phyloP scores from a whole-genome alignment of 2,797 vertebrate genomes.

The Columba guinea region DNA sequence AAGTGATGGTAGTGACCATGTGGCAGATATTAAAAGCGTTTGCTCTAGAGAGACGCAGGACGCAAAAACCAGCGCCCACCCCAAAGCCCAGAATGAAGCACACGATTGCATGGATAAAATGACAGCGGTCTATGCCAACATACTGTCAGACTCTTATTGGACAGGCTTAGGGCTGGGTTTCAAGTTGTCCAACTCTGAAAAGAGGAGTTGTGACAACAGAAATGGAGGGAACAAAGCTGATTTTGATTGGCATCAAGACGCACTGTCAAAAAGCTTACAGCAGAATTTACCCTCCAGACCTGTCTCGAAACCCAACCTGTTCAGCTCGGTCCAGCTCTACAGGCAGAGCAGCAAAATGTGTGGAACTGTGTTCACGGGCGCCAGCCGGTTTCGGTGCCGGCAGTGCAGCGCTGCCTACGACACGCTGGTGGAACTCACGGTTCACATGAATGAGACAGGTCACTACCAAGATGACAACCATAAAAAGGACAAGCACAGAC shows the following conservation, averaged over 20 bases:
- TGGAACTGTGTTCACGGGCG: slow-evolving; percentile 92
- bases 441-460: slow-evolving; percentile 98
- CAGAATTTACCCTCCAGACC: slow-evolving; percentile 91
- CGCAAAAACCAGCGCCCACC: slow-evolving; percentile 73
- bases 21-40: slow-evolving; percentile 90
- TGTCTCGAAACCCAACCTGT: slow-evolving; percentile 93
- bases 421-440: slow-evolving; percentile 94
- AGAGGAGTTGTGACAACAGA: slow-evolving; percentile 90
- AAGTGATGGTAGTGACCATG: slow-evolving; percentile 92
- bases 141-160: slow-evolving; percentile 98
- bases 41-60: slow-evolving; percentile 86
- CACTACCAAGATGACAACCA: slow-evolving; percentile 99
- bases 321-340: slow-evolving; percentile 98
- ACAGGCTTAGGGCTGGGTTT: slow-evolving; percentile 92
- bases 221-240: slow-evolving; percentile 89
- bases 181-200: slow-evolving; percentile 88
- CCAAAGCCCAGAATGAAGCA: slow-evolving; percentile 86
- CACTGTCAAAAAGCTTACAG: slow-evolving; percentile 94
- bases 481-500: slow-evolving; percentile 88
- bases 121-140: slow-evolving; percentile 97
- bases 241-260: slow-evolving; percentile 99
- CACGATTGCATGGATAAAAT: slow-evolving; percentile 96
- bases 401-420: slow-evolving; percentile 98
- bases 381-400: slow-evolving; percentile 95
- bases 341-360: slow-evolving; percentile 93